These are phyloP conservation scores for Lithophane leautieri DNA, from an alignment of 2,888 invertebrate species.

Conservation along the genomic window DNA sequence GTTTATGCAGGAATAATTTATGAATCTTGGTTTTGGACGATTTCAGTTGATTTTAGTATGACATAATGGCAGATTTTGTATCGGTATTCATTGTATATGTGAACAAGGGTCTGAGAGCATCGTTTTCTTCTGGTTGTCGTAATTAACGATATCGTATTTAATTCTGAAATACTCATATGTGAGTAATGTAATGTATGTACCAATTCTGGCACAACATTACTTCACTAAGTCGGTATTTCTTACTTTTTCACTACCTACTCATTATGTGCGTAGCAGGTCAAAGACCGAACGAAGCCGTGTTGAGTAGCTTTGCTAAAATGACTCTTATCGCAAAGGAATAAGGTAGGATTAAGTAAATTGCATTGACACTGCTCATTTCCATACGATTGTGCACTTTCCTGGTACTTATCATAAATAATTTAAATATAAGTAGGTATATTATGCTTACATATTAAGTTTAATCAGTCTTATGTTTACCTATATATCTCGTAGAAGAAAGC, in stretches of 20 bases:
- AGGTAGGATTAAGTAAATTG: constrained; percentile 30
- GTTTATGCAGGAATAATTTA: too few relatives aligned
- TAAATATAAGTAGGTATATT: not conserved
- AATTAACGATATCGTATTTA: too few relatives aligned
- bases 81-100: too few relatives aligned
- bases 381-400: constrained; percentile 46
- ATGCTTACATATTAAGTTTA: not conserved
- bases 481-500: not conserved
- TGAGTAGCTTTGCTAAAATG: constrained; percentile 23
- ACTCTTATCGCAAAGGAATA: constrained; percentile 9
- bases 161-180: too few relatives aligned
- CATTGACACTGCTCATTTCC: constrained; percentile 49
- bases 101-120: too few relatives aligned
- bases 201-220: not conserved
- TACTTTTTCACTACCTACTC: not conserved
- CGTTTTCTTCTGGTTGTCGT: too few relatives aligned
- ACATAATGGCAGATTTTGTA: too few relatives aligned
- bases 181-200: too few relatives aligned
- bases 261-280: constrained; percentile 35
- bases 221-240: not conserved
- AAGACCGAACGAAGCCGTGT: constrained; percentile 50
- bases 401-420: not conserved
- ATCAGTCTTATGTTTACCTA: not conserved
- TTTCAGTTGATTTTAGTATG: too few relatives aligned
- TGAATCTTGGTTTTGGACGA: too few relatives aligned